Evolutionary conservation across 2,888 invertebrate genomes (phyloP).

Genomic region (Phalangium opilio): DNA sequence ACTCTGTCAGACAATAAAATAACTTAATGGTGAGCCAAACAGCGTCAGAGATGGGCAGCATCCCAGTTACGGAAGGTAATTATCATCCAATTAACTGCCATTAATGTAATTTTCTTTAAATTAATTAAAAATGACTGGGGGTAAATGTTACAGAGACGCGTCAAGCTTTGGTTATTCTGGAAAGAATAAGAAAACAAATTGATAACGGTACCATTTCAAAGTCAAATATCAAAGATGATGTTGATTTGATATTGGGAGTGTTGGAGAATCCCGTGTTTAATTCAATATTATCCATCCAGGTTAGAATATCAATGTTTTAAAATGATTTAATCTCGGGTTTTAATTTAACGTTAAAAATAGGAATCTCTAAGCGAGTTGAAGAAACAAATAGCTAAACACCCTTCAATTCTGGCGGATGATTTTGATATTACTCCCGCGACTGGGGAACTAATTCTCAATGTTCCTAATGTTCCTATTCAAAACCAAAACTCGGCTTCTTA

Average conservation of each 20-base stretch:
- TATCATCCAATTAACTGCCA: too few species aligned
- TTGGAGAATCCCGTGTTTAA: constrained; percentile 75
- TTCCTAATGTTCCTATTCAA: constrained; percentile 34
- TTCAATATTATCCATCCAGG: constrained; percentile 61
- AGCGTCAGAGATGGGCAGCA: too few species aligned
- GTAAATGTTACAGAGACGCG: constrained; percentile 50
- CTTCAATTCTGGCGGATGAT: constrained; percentile 78
- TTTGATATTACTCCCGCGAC: constrained; percentile 70
- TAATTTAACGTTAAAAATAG: too few species aligned
- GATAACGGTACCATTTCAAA: constrained; percentile 41
- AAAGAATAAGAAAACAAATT: constrained; percentile 69
- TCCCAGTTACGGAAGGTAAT: too few species aligned
- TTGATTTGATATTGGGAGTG: constrained; percentile 64
- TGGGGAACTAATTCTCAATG: constrained; percentile 52
- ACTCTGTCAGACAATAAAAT: too few species aligned
- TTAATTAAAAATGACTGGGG: too few species aligned
- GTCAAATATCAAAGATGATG: constrained; percentile 40
- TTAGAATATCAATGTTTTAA: constrained; percentile 1
- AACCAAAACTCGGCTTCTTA: constrained; percentile 18
- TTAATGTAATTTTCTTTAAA: too few species aligned
- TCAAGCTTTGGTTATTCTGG: constrained; percentile 71
- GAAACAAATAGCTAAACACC: constrained; percentile 71
- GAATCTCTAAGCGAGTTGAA: constrained; percentile 77
- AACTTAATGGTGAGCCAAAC: too few species aligned
- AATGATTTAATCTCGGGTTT: not conserved